Base-by-base conservation (phyloP, 2,797 vertebrate species). In the Sitta carolinensis region DNA sequence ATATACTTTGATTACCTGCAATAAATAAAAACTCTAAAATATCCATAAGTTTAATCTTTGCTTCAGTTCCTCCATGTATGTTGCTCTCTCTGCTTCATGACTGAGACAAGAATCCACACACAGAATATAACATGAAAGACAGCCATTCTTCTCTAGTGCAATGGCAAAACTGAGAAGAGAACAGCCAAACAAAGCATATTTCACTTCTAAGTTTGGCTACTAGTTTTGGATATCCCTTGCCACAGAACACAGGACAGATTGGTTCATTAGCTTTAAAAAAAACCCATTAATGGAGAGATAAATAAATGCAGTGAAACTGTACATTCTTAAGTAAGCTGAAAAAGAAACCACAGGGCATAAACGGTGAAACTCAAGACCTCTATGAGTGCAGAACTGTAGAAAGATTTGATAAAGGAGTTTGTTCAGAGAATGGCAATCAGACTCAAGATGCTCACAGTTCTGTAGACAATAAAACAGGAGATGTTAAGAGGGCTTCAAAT, bases 1-100 rank as follows among this genome's bases (percentile, higher is more conserved):
- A 95, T 99, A 99, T 72, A 99, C 98, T 98, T 99, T 99, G 97
- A 99, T 99, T 87, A 99, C 98, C 99, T 99, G 98, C 75, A 97
- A 97, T 47, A 89, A 93, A 95, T 67, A 38, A 68, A 84, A 84
- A 72, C 25, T 22, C 43, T 83, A 47, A 87, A 81, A 93, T 58
- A 81, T 16, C n/a, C 5, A 0, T 25, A 80, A 55, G 5, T 59
- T 87, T 84, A 61, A 83, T 70, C 20, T 89, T 67, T 63, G 23
- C 40, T 93, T 86, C 7, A 6, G 7, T 79, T 80, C 73, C 16
- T 52, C 32, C 40, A 81, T 21, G 9, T n/a, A 61, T 3, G 19
- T 34, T 92, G 21, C 48, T 16, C 34, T 95, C 59, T 57, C 86
- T 88, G 34, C 10, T n/a, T 74, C 29, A 21, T 17, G 26, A 69